Percentiles rank a stretch among this genome's conserved stretches.
phyloP scores from a whole-genome alignment of 2,888 invertebrate genomes.

The Sericinus montela region DNA sequence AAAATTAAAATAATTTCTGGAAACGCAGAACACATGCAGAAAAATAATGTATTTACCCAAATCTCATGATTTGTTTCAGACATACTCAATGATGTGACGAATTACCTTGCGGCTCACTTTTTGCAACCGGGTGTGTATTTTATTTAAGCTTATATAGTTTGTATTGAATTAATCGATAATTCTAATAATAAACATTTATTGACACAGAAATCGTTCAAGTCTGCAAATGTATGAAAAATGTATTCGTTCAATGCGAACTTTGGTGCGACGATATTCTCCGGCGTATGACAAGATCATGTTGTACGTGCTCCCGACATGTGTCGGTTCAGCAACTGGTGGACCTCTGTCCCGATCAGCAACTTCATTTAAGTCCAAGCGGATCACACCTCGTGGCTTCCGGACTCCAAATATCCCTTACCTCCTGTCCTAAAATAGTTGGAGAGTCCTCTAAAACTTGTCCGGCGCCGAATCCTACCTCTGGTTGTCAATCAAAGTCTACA shows the following conservation, averaged over 20 bases:
- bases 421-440: constrained; percentile 34
- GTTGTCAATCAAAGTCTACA: constrained; percentile 32
- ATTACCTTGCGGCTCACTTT: constrained; percentile 54
- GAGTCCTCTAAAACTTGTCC: constrained; percentile 32
- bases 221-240: constrained; percentile 69
- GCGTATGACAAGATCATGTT: constrained; percentile 51
- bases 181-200: neutral
- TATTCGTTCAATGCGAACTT: constrained; percentile 65
- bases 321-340: constrained; percentile 45
- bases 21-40: no score
- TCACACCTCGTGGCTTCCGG: constrained; percentile 39
- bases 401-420: constrained; percentile 40
- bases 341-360: constrained; percentile 32
- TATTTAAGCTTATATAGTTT: neutral
- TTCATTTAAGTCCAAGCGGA: constrained; percentile 31
- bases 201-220: constrained; percentile 51
- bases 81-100: constrained; percentile 54
- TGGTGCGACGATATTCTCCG: constrained; percentile 66
- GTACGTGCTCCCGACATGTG: constrained; percentile 55
- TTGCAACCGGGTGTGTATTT: constrained; percentile 48
- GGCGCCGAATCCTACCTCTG: constrained; percentile 32
- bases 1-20: no score
- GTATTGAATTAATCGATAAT: no score
- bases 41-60: no score
- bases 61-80: constrained; percentile 38